These are phyloP conservation scores for Doryteuthis pealeii DNA, from an alignment of 1,140 invertebrate species.

Conservation along the genomic window DNA sequence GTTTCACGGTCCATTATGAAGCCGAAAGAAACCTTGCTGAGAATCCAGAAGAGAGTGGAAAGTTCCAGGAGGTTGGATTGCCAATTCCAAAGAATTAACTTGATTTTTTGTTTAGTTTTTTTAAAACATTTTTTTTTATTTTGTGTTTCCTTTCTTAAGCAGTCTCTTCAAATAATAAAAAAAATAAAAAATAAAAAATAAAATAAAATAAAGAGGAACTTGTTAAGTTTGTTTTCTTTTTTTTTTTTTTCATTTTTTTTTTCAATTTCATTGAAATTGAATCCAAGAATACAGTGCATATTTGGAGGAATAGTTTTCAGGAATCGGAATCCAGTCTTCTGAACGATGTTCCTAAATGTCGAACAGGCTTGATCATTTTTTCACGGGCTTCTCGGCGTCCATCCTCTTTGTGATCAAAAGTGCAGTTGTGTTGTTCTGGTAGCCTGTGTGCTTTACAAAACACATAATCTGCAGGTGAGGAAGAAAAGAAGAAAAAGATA, in stretches of 20 bases:
- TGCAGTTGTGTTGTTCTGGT: conserved; percentile 51
- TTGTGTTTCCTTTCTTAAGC: too few relatives aligned
- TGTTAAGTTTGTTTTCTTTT: too few relatives aligned
- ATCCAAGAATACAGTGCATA: background rate
- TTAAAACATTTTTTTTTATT: too few relatives aligned
- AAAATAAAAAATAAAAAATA: too few relatives aligned
- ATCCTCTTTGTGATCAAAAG: conserved; percentile 55
- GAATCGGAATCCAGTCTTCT: conserved; percentile 46
- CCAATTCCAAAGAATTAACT: too few relatives aligned
- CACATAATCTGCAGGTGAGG: conserved; percentile 42
- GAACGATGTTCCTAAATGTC: conserved; percentile 52
- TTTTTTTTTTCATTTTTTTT: background rate
- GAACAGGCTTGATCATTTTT: conserved; percentile 55
- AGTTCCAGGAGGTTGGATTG: too few relatives aligned
- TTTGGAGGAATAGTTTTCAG: conserved; percentile 21
- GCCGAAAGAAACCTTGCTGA: too few relatives aligned
- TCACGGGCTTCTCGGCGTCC: conserved; percentile 47
- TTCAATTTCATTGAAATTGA: conserved; percentile 15
- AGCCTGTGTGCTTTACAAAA: conserved; percentile 51
- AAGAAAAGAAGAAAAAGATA: background rate
- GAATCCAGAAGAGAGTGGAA: too few relatives aligned
- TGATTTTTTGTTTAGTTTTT: too few relatives aligned
- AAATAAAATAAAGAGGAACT: too few relatives aligned
- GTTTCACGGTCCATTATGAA: too few relatives aligned
- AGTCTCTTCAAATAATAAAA: too few relatives aligned